Conservation (phyloP, 2,113 vertebrate genomes). For the Bothrops jararaca region DNA sequence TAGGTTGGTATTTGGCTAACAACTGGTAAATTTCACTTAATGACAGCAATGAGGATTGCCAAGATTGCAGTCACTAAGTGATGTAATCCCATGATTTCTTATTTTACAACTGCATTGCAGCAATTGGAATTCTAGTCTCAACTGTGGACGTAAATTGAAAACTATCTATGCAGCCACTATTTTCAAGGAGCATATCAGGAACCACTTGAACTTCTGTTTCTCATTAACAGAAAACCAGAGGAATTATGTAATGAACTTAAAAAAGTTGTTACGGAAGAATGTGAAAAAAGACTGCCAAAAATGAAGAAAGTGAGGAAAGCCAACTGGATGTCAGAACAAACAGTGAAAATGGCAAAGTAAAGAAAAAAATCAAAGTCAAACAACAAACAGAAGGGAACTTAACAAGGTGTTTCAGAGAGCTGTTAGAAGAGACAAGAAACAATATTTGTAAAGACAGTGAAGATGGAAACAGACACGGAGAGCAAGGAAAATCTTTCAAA, state of each 20-base stretch:
- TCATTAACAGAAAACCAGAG: background rate
- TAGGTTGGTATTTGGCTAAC: background rate
- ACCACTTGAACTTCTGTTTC: background rate
- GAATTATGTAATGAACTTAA: background rate
- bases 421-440: background rate
- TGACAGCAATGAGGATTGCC: too few relatives aligned
- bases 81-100: background rate
- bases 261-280: background rate
- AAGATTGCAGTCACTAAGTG: too few relatives aligned
- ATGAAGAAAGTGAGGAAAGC: background rate
- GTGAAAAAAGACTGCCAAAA: background rate
- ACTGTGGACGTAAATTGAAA: background rate
- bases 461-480: background rate
- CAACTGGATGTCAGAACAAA: background rate
- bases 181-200: background rate
- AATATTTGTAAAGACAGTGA: background rate
- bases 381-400: background rate
- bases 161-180: background rate
- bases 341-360: background rate
- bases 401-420: background rate
- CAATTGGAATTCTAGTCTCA: background rate
- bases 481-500: background rate
- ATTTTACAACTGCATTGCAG: background rate
- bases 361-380: background rate
- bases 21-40: background rate